phyloP scores from a whole-genome alignment of 2,113 vertebrate genomes.

The Loxodonta africana region DNA sequence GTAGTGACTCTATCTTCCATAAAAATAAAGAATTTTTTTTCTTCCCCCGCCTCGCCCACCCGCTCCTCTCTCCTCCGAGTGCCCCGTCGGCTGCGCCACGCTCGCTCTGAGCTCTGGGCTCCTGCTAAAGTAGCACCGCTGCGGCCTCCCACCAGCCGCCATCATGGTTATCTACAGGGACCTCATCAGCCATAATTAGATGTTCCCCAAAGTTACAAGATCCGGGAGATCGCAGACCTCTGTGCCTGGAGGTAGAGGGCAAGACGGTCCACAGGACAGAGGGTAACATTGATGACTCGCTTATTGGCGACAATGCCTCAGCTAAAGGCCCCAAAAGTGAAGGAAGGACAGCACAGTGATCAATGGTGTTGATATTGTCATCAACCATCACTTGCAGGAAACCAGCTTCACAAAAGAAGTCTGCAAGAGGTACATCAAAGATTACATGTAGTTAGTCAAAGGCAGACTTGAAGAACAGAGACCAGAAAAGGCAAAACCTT shows the following conservation, averaged over 20 bases:
- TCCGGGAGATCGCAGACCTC: too few relatives aligned
- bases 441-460: slow-evolving; percentile 83
- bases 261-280: slow-evolving; percentile 83
- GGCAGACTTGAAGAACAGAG: slow-evolving; percentile 57
- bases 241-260: too few relatives aligned
- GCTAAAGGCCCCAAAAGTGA: slow-evolving; percentile 88
- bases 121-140: too few relatives aligned
- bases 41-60: too few relatives aligned
- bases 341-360: slow-evolving; percentile 73
- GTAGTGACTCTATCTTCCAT: slow-evolving; percentile 8
- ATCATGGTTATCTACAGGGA: too few relatives aligned
- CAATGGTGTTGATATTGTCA: slow-evolving; percentile 91
- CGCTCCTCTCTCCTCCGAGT: too few relatives aligned
- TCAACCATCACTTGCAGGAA: slow-evolving; percentile 69
- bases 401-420: too few relatives aligned
- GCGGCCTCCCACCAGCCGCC: too few relatives aligned
- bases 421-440: neutral
- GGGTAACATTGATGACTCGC: slow-evolving; percentile 88
- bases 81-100: too few relatives aligned
- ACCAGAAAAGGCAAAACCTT: slow-evolving; percentile 77
- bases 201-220: too few relatives aligned
- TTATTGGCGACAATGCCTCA: slow-evolving; percentile 91
- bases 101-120: too few relatives aligned
- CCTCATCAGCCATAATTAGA: too few relatives aligned
- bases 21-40: neutral